A percentile compares a stretch with the other conserved stretches of the same genome.
Conservation (phyloP, 1,140 invertebrate genomes). For the Arion vulgaris region DNA sequence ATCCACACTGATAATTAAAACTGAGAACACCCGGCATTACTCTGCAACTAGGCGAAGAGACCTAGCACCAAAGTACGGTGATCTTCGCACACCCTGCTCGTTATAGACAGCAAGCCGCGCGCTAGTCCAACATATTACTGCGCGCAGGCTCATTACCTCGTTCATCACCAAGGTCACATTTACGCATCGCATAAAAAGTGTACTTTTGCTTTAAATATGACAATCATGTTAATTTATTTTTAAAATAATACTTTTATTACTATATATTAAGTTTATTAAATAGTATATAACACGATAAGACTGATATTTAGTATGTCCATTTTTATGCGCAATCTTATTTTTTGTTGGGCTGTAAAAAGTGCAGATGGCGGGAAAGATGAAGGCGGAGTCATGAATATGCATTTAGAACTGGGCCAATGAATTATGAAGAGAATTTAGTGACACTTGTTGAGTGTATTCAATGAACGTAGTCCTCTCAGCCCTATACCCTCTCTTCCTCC, state of each 20-base stretch:
- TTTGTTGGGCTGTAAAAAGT: background rate
- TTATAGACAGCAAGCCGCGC: conserved; percentile 20
- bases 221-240: background rate
- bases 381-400: conserved; percentile 28
- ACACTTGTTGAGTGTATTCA: conserved; percentile 37
- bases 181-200: conserved; percentile 16
- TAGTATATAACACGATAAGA: background rate
- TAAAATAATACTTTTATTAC: too few relatives aligned
- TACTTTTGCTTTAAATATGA: background rate
- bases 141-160: background rate
- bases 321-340: background rate
- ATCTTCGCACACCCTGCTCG: conserved; percentile 25
- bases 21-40: conserved; percentile 39
- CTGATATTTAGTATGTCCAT: background rate
- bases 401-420: conserved; percentile 1
- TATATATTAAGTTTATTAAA: background rate
- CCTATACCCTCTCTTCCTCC: background rate
- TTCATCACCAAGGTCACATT: conserved; percentile 40
- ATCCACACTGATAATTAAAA: conserved; percentile 18
- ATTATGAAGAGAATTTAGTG: background rate
- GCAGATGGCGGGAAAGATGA: conserved; percentile 32
- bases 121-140: conserved; percentile 4
- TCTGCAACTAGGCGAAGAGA: background rate
- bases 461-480: conserved; percentile 16
- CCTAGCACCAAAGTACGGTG: conserved; percentile 16